A percentile compares a stretch with the other conserved stretches of the same genome.
phyloP scores from a whole-genome alignment of 2,797 vertebrate species.

The Poeciliopsis turneri region DNA sequence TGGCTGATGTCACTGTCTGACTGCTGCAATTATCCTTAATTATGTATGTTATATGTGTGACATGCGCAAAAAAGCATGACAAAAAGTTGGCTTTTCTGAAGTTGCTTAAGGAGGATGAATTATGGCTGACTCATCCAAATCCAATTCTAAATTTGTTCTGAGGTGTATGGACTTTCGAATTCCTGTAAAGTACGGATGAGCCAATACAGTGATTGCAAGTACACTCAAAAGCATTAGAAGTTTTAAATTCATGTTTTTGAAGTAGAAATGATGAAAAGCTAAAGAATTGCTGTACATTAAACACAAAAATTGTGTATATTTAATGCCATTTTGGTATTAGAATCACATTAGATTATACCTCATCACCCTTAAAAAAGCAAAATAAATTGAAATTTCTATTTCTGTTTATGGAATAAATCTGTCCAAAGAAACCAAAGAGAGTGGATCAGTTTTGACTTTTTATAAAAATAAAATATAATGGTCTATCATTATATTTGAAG shows the following conservation, averaged over 20 bases:
- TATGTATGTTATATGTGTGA: conserved; percentile 15
- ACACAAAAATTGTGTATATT: no score
- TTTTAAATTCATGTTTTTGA: background rate
- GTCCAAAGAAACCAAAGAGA: no score
- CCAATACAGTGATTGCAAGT: background rate
- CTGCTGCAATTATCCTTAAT: conserved; percentile 53
- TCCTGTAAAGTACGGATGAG: background rate
- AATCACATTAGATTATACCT: no score
- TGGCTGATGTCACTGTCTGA: conserved; percentile 55
- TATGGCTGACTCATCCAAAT: background rate
- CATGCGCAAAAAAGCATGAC: conserved; percentile 15
- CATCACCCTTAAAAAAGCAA: no score
- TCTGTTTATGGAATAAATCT: no score
- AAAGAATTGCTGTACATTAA: background rate
- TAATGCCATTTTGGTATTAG: no score
- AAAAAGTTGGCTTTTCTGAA: conserved; percentile 10
- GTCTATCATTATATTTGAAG: no score
- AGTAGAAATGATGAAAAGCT: background rate
- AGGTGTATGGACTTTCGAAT: background rate
- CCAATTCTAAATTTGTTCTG: background rate
- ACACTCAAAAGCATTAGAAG: background rate
- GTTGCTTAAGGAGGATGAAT: background rate
- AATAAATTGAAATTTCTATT: no score
- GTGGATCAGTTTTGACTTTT: background rate
- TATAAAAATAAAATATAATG: background rate